These are phyloP conservation scores for Dicranocentrus wangi DNA, from an alignment of 2,888 invertebrate genomes.

Conservation along the genomic window DNA sequence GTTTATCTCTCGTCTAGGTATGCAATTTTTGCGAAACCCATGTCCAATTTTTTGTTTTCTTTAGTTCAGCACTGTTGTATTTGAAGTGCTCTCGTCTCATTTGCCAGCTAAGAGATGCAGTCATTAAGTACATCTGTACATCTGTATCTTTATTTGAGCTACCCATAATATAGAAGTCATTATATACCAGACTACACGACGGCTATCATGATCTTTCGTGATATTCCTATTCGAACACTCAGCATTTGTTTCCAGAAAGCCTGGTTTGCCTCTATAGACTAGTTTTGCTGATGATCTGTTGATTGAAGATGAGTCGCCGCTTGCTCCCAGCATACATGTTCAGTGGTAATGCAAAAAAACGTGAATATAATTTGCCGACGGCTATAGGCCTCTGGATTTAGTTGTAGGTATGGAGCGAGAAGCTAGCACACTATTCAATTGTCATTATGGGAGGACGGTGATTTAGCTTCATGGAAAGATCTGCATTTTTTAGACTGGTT, in stretches of 20 bases:
- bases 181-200: conserved; percentile 27
- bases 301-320: conserved; percentile 26
- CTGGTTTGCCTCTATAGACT: neutral
- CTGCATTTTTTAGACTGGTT: neutral
- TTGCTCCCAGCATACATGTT: conserved; percentile 1
- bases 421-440: neutral
- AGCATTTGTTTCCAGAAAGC: conserved; percentile 1
- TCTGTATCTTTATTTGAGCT: neutral
- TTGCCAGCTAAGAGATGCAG: neutral
- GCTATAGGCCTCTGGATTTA: conserved; percentile 23
- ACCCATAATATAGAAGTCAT: neutral
- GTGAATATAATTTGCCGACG: conserved; percentile 7
- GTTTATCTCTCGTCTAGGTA: neutral
- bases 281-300: conserved; percentile 28
- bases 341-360: conserved; percentile 24
- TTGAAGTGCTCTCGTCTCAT: conserved; percentile 2
- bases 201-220: conserved; percentile 8
- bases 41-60: conserved; percentile 6
- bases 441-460: neutral
- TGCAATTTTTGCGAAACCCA: conserved; percentile 8
- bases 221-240: conserved; percentile 1
- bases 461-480: conserved; percentile 2
- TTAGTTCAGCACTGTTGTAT: neutral
- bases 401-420: neutral
- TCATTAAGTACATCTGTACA: neutral